Base-by-base conservation (phyloP, 2,113 vertebrate species). In the Sylvietta virens region DNA sequence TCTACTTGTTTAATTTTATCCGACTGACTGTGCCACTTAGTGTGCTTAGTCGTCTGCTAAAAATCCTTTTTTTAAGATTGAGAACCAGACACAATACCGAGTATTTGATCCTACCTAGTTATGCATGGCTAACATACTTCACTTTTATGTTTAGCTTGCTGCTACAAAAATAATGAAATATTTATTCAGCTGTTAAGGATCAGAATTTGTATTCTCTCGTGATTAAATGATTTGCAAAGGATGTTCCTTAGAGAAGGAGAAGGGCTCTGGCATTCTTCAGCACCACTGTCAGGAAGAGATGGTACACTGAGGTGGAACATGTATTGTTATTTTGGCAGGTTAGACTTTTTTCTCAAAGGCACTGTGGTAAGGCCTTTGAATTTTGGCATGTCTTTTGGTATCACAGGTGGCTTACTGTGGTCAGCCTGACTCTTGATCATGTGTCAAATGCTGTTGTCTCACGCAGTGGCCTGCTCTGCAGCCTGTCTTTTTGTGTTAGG, bases 31-130 rank as follows among this genome's bases (percentile, higher is more conserved):
- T 86, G 70, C 40, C 72, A 47, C 66, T 95, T 89, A 85, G 48
- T 57, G 79, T 93, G 90, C 64, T 93, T 93, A 93, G 92, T 94
- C 67, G 17, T 64, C 67, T 96, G 91, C 88, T 96, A 71, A 96
- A 94, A 95, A 90, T 92, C 67, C 69, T 92, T 90, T 88, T 86
- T 85, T 93, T 92, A 83, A 86, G 76, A 90, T 18, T 5, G 31
- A 69, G 82, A 84, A 83, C 67, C 35, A 54, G 94, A 48, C 37
- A 60, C 39, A 53, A 20, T n/a, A n/a, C 18, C 0, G 2, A 54
- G 45, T 85, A 56, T 89, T 91, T 95, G 85, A 94, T 95, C 81
- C 78, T 79, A 70, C 48, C 81, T 94, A 35, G 66, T 96, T 95
- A 91, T 69, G 79, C 57, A 58, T 73, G 81, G 57, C 73, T 93